Evolutionary conservation across 2,113 vertebrate species (phyloP).

Genomic region (Actenoides hombroni): DNA sequence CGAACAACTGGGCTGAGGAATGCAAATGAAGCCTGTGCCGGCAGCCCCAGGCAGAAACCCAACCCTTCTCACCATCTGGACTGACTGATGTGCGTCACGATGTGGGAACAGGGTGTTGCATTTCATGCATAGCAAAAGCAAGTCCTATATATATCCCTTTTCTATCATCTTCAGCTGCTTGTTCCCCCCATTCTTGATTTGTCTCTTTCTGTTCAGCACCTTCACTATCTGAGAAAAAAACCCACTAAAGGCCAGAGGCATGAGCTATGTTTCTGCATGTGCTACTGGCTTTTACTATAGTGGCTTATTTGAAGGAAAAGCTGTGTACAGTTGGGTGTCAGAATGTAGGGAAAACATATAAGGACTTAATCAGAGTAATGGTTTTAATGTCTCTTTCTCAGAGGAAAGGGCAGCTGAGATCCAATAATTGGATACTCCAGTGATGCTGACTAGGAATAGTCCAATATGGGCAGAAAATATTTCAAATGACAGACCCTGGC

Average conservation of each 20-base stretch:
- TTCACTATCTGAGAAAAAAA: background rate
- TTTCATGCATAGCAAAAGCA: constrained; percentile 61
- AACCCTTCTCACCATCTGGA: constrained; percentile 66
- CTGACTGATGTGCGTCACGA: constrained; percentile 55
- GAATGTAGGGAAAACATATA: background rate
- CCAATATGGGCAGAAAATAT: background rate
- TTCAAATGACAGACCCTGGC: background rate
- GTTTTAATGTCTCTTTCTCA: background rate
- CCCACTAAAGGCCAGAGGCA: background rate
- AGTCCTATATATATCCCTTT: constrained; percentile 20
- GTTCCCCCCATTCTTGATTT: background rate
- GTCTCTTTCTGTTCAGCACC: background rate
- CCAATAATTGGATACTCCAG: background rate
- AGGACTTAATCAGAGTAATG: background rate
- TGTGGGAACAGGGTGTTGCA: constrained; percentile 63
- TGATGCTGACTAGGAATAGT: background rate
- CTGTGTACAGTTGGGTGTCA: background rate
- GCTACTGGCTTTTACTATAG: background rate
- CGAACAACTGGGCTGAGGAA: constrained; percentile 58
- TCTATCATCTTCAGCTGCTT: constrained; percentile 18
- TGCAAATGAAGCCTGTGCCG: constrained; percentile 19
- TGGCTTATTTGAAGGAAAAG: background rate
- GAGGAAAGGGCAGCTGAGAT: background rate
- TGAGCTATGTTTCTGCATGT: background rate
- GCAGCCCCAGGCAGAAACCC: constrained; percentile 63